Evolutionary conservation across 2,797 vertebrate genomes (phyloP).

Genomic region (Percopsis omiscomaycus): DNA sequence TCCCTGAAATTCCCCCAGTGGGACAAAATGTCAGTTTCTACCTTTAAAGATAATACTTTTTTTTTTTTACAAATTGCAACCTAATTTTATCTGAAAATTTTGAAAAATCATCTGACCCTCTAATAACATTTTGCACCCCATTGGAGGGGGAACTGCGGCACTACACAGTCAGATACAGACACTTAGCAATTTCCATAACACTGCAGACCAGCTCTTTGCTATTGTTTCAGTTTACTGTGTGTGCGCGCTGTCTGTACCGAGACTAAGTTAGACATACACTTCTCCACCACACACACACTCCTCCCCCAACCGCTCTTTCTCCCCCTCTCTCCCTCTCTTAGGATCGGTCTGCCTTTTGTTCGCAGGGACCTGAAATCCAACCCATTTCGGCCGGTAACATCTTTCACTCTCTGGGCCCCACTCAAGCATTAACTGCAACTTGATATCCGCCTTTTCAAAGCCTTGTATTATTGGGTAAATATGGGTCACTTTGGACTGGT

Average conservation of each 20-base stretch:
- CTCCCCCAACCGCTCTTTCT: not conserved
- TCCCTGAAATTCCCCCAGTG: no score
- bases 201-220: conserved; percentile 22
- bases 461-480: conserved; percentile 81
- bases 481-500: conserved; percentile 77
- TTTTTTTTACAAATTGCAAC: no score
- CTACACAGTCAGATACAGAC: conserved; percentile 8
- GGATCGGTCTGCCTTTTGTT: conserved; percentile 76
- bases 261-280: conserved; percentile 32
- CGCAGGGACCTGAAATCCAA: conserved; percentile 74
- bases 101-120: no score
- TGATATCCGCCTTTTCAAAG: conserved; percentile 77
- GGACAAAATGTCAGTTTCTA: no score
- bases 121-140: no score
- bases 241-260: conserved; percentile 16
- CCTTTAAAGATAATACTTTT: no score
- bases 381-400: conserved; percentile 74
- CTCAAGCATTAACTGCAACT: conserved; percentile 79
- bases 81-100: not conserved
- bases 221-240: conserved; percentile 46
- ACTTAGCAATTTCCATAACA: conserved; percentile 21
- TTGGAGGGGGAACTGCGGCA: no score
- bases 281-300: conserved; percentile 22
- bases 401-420: conserved; percentile 79
- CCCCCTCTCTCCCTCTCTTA: conserved; percentile 45